These are phyloP conservation scores for Pterostichus madidus DNA, from an alignment of 2,888 invertebrate genomes.

Conservation along the genomic window DNA sequence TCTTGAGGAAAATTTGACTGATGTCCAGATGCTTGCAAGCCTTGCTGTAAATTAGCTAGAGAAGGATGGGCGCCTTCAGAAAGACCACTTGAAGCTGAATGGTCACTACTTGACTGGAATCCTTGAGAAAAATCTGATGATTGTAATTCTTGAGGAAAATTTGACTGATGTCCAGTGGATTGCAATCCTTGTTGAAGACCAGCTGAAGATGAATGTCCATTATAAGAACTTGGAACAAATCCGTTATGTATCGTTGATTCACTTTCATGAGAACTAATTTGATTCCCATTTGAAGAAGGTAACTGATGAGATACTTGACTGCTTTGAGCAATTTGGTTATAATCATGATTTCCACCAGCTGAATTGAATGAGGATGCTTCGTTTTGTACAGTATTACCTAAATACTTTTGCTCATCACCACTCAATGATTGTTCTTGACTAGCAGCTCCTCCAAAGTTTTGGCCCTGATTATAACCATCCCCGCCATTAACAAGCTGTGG, in stretches of 20 bases:
- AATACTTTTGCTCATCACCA: constrained; percentile 5
- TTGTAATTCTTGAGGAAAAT: too few relatives aligned
- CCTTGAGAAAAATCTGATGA: too few relatives aligned
- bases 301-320: background rate
- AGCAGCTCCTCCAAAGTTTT: background rate
- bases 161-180: background rate
- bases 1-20: too few relatives aligned
- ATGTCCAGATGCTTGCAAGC: too few relatives aligned
- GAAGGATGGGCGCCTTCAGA: background rate
- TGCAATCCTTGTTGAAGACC: background rate
- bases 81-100: too few relatives aligned
- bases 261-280: constrained; percentile 33
- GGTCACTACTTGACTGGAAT: too few relatives aligned
- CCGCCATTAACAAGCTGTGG: background rate
- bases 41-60: too few relatives aligned
- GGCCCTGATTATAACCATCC: constrained; percentile 2
- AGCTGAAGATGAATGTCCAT: background rate
- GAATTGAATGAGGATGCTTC: background rate
- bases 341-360: background rate
- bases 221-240: constrained; percentile 5
- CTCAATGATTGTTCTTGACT: background rate
- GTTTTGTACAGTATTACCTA: constrained; percentile 8
- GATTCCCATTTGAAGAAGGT: background rate
- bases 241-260: constrained; percentile 10
- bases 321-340: background rate